Evolutionary conservation across 2,888 invertebrate genomes (phyloP), one percentile per base, ranked within the genome.

Genomic region (Hirtodrosophila confusa): DNA sequence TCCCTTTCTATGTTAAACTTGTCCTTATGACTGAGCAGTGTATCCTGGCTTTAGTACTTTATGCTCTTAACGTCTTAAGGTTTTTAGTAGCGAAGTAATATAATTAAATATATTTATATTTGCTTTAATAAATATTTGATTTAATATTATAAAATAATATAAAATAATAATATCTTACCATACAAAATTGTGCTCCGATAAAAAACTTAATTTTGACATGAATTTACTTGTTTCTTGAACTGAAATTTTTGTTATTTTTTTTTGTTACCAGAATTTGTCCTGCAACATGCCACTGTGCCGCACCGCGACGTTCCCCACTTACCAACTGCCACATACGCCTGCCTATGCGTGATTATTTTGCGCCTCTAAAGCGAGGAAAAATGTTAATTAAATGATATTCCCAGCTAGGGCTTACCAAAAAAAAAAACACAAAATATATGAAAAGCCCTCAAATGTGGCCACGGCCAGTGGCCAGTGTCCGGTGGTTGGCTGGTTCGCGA

Each of bases 361-460:
- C 80, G 84, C 86, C 88, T 82, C 72, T 55, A 67, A 83, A 66
- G 80, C 78, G 77, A 58, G 63, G 57, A 77, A 77, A 78, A 78
- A 78, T 84, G 88, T 72, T 88, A 88, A 84, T 84, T 88, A 88
- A 84, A 84, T 84, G 83, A 75, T 88, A 78, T 84, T 88, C 80
- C 78, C 88, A 86, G 86, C 70, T 54, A 58, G 69, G 31, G 44
- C 35, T 40, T 17, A 49, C 37, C 48, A 49, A 74, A 51, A 68
- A 67, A 61, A 55, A 49, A 36, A 53, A 54, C 29, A 65, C n/a
- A 31, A 31, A 17, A 35, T 37, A 17, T 27, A 40, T 3, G 27
- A 43, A 71, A 69, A 64, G 57, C 62, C 69, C 69, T 61, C 69
- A 74, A 77, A 68, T 72, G 17, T 17, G 17, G 17, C 17, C 17